These are phyloP conservation scores for Apotomis capreana DNA, from an alignment of 2,888 invertebrate genomes.

Conservation along the genomic window DNA sequence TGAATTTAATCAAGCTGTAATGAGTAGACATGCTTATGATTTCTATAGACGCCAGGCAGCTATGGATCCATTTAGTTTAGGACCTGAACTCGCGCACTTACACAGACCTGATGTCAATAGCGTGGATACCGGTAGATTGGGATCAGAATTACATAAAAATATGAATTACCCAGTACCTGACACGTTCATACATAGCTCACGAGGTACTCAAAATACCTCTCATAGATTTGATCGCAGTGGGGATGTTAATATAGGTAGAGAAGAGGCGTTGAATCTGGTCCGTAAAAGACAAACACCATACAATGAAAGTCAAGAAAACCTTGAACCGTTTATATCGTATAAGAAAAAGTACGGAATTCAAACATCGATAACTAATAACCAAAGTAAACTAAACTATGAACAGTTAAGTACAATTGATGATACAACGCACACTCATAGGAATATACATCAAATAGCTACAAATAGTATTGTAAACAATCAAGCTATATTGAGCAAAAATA, in stretches of 20 bases:
- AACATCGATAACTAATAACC: neutral
- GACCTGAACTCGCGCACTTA: neutral
- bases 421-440: neutral
- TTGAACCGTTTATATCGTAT: neutral
- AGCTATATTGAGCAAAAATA: neutral
- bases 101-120: constrained; percentile 5
- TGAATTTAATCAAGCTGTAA: neutral
- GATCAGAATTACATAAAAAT: neutral
- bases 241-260: neutral
- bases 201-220: neutral
- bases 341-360: neutral
- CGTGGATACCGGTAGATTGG: neutral
- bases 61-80: neutral
- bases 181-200: neutral
- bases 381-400: neutral
- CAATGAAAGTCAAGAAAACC: neutral
- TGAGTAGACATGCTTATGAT: neutral
- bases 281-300: neutral
- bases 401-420: neutral
- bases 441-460: neutral
- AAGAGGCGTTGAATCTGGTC: constrained; percentile 1
- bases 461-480: neutral
- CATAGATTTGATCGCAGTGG: neutral
- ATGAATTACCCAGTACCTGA: neutral
- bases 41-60: neutral